Percentiles rank a stretch among this genome's conserved stretches.
Conservation (phyloP, 1,140 invertebrate species). For the Caenorhabditis inopinata region DNA sequence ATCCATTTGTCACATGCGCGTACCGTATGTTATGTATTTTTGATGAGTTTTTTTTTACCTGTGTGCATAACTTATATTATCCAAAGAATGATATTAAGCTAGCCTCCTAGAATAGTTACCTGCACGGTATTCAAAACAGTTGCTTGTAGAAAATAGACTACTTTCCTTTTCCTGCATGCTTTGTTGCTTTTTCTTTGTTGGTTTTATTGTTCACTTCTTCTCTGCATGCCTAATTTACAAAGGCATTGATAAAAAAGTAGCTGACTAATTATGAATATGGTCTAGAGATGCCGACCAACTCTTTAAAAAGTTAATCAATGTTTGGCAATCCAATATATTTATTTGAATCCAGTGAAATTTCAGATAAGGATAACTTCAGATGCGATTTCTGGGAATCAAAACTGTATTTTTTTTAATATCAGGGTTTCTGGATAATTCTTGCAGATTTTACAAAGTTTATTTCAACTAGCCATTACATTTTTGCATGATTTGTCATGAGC, state of each 20-base stretch:
- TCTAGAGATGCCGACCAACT: too few species aligned
- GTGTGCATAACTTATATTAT: neutral
- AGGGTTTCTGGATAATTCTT: too few species aligned
- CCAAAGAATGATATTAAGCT: neutral
- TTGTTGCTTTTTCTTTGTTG: neutral
- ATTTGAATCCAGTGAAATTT: too few species aligned
- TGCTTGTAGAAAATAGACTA: neutral
- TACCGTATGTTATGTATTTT: constrained; percentile 11
- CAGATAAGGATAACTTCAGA: too few species aligned
- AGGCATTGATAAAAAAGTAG: neutral
- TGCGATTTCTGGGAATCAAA: too few species aligned
- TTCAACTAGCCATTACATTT: too few species aligned
- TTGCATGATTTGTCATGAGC: too few species aligned
- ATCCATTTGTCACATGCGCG: neutral
- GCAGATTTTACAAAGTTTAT: too few species aligned
- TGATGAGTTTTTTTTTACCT: constrained; percentile 5
- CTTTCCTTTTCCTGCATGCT: constrained; percentile 30
- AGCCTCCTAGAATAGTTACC: neutral
- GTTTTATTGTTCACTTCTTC: constrained; percentile 16
- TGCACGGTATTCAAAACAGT: neutral
- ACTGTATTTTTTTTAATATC: too few species aligned
- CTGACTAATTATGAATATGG: too few species aligned
- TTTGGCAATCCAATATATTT: too few species aligned
- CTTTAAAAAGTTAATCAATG: too few species aligned
- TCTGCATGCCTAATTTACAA: neutral